Evolutionary conservation across 2,113 vertebrate species (phyloP).

Genomic region (Nothoprocta perdicaria): DNA sequence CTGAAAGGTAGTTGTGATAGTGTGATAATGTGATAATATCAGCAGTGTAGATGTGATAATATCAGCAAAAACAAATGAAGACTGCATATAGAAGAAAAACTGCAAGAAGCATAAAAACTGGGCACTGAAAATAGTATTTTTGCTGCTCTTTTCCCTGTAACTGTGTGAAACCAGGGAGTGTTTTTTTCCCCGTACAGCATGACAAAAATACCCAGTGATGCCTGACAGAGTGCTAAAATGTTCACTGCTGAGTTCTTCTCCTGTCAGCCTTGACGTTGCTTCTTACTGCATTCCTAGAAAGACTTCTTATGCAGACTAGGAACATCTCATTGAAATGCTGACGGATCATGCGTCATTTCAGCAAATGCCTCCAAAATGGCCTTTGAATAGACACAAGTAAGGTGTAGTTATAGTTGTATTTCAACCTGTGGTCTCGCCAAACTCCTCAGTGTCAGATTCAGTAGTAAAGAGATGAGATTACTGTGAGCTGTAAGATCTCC

Average conservation of each 20-base stretch:
- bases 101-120: background rate
- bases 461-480: background rate
- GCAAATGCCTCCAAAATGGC: background rate
- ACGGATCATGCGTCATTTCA: background rate
- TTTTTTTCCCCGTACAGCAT: background rate
- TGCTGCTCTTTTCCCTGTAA: background rate
- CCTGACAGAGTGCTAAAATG: background rate
- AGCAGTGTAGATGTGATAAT: fast-evolving
- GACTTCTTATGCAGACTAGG: background rate
- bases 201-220: background rate
- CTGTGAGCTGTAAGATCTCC: background rate
- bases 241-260: background rate
- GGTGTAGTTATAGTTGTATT: background rate
- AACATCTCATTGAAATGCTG: background rate
- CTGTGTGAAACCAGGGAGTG: background rate
- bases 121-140: background rate
- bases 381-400: background rate
- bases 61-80: background rate
- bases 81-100: background rate
- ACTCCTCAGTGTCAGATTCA: background rate
- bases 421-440: background rate
- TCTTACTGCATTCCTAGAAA: background rate
- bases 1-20: background rate
- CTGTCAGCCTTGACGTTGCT: background rate
- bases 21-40: fast-evolving